Conservation (phyloP, 2,113 vertebrate species). For the Alectura lathami region DNA sequence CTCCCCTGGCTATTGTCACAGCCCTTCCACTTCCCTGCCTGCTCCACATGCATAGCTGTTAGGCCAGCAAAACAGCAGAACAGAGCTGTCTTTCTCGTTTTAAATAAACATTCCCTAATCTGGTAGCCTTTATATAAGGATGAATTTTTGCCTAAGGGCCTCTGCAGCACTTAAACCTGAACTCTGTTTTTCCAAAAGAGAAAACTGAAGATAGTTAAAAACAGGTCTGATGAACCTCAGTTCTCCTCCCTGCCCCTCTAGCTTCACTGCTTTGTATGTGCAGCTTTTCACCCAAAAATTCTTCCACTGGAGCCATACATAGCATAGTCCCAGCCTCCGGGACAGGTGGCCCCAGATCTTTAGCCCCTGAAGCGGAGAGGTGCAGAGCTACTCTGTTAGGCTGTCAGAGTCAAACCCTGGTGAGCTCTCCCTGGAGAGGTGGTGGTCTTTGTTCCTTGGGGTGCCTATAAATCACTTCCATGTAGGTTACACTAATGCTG, state of each 20-base stretch:
- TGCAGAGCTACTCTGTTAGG: not conserved
- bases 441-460: not conserved
- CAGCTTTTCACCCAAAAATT: not conserved
- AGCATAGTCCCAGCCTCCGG: not conserved
- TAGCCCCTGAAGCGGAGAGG: not conserved
- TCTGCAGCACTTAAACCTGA: not conserved
- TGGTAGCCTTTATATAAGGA: constrained; percentile 26
- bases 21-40: constrained; percentile 7
- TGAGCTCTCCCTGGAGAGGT: not conserved
- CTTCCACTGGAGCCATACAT: not conserved
- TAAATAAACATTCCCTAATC: constrained; percentile 67
- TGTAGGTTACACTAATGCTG: not conserved
- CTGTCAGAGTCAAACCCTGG: not conserved
- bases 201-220: not conserved
- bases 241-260: not conserved
- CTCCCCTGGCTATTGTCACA: constrained; percentile 26
- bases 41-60: not conserved
- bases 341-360: not conserved
- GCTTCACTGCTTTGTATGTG: not conserved
- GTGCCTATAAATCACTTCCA: not conserved
- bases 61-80: constrained; percentile 35
- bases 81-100: constrained; percentile 21
- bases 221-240: not conserved
- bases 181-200: not conserved
- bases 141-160: constrained; percentile 2